phyloP scores from a whole-genome alignment of 2,113 vertebrate species.

The Lagopus leucura region DNA sequence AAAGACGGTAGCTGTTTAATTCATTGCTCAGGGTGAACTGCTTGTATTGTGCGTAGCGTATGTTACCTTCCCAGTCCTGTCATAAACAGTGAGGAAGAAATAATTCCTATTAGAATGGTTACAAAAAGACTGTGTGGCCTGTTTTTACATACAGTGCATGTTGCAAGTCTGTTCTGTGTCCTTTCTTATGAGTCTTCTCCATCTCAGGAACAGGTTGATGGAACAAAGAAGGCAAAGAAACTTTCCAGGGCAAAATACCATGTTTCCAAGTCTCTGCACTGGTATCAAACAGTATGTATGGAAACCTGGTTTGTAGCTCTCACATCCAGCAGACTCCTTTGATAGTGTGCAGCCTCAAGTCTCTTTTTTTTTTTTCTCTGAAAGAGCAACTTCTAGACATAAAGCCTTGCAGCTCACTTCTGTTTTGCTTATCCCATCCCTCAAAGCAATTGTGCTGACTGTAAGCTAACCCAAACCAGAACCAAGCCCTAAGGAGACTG shows the following conservation, averaged over 20 bases:
- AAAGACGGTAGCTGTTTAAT: slow-evolving; percentile 92
- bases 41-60: slow-evolving; percentile 86
- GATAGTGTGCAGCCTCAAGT: background rate
- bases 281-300: background rate
- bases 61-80: slow-evolving; percentile 93
- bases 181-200: background rate
- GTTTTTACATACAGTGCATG: rapidly evolving
- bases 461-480: background rate
- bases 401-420: background rate
- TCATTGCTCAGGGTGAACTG: slow-evolving; percentile 89
- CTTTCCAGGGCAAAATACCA: background rate
- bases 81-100: background rate
- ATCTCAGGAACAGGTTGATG: background rate
- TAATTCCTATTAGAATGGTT: rapidly evolving
- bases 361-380: background rate
- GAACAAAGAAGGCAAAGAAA: background rate
- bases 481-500: background rate
- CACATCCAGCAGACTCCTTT: background rate
- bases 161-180: background rate
- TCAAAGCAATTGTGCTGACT: background rate
- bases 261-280: background rate
- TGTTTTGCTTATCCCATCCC: background rate
- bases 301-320: background rate
- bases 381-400: background rate
- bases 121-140: rapidly evolving